phyloP scores from a whole-genome alignment of 35 echinoderm and acorn worm genomes.

The Stichopus chloronotus region DNA sequence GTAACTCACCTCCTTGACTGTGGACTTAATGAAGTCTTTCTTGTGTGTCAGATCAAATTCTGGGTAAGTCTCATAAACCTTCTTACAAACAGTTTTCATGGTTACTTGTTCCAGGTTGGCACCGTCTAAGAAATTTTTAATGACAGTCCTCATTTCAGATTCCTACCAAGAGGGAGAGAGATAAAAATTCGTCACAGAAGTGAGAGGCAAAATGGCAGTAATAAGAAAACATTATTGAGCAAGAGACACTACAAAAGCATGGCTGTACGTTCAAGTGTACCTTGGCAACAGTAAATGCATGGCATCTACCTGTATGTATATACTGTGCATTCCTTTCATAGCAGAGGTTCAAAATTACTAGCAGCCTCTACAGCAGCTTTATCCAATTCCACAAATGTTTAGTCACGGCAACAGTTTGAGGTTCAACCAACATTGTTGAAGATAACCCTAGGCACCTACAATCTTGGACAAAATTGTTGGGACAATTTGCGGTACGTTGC shows the following conservation, averaged over 20 bases:
- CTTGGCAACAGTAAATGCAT: too few relatives aligned
- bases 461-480: too few relatives aligned
- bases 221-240: slow-evolving; percentile 11
- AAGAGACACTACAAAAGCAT: neutral
- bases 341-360: too few relatives aligned
- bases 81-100: slow-evolving; percentile 96
- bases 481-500: too few relatives aligned
- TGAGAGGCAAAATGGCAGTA: neutral
- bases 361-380: too few relatives aligned
- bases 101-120: slow-evolving; percentile 96
- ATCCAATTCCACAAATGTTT: too few relatives aligned
- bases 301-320: too few relatives aligned
- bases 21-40: slow-evolving; percentile 98
- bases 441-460: too few relatives aligned
- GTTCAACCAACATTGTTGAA: too few relatives aligned
- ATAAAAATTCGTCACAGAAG: neutral
- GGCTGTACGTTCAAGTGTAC: too few relatives aligned
- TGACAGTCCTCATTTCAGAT: slow-evolving; percentile 58
- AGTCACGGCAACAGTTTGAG: too few relatives aligned
- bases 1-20: slow-evolving; percentile 83
- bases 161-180: slow-evolving; percentile 52
- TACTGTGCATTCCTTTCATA: too few relatives aligned
- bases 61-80: slow-evolving; percentile 89
- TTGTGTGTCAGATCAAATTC: slow-evolving; percentile 85
- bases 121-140: slow-evolving; percentile 75